phyloP scores from a whole-genome alignment of 2,888 invertebrate species.

The Serrognathus titanus region DNA sequence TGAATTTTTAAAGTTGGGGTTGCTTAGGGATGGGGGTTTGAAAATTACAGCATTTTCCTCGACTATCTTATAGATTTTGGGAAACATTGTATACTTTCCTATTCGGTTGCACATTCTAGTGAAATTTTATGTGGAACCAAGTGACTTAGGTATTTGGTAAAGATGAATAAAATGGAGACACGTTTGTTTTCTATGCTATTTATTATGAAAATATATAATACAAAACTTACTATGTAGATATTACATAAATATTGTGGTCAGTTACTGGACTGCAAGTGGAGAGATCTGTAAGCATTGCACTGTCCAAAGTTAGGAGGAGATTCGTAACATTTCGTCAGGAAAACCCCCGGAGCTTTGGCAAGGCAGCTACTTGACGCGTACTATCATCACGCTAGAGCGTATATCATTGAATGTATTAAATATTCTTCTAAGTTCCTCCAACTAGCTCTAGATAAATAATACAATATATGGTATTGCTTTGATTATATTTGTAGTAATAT shows the following conservation, averaged over 20 bases:
- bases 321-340: slow-evolving; percentile 28
- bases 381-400: slow-evolving; percentile 39
- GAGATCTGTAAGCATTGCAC: slow-evolving; percentile 35
- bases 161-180: background rate
- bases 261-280: slow-evolving; percentile 50
- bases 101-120: too few relatives aligned
- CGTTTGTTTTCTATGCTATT: slow-evolving; percentile 50
- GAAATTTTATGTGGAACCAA: too few relatives aligned
- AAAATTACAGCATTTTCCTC: too few relatives aligned
- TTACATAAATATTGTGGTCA: slow-evolving; percentile 48
- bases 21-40: too few relatives aligned
- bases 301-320: slow-evolving; percentile 29
- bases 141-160: background rate
- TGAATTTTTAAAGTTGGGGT: too few relatives aligned
- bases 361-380: slow-evolving; percentile 40
- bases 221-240: slow-evolving; percentile 51
- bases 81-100: too few relatives aligned
- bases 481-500: slow-evolving; percentile 38
- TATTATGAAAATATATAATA: slow-evolving; percentile 54
- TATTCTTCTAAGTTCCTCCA: slow-evolving; percentile 36
- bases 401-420: slow-evolving; percentile 35
- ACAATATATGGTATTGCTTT: slow-evolving; percentile 47
- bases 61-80: too few relatives aligned
- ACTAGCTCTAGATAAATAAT: slow-evolving; percentile 43
- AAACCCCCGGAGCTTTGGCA: slow-evolving; percentile 37